phyloP scores from a whole-genome alignment of 2,888 invertebrate genomes.

The Cosmorhoe ocellata region DNA sequence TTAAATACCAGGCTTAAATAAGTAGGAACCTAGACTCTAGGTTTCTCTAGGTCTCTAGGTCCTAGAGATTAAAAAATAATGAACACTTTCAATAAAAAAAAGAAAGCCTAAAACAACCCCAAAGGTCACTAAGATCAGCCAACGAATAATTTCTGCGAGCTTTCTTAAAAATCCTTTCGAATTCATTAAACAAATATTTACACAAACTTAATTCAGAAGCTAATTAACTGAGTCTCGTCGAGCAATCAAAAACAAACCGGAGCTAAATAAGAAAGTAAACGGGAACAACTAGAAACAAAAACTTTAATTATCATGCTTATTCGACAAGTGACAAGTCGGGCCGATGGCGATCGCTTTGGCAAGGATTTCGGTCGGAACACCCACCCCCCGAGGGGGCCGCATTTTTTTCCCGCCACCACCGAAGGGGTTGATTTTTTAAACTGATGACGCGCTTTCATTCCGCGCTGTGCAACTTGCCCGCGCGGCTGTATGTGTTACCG shows the following conservation, averaged over 20 bases:
- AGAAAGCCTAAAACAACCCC: too few relatives aligned
- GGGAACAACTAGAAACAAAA: slow-evolving; percentile 55
- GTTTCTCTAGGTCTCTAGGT: too few relatives aligned
- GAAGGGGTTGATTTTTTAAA: slow-evolving; percentile 84
- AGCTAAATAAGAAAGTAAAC: slow-evolving; percentile 30
- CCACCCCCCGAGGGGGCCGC: slow-evolving; percentile 68
- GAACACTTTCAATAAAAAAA: too few relatives aligned
- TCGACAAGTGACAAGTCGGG: slow-evolving; percentile 80
- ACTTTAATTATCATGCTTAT: slow-evolving; percentile 80
- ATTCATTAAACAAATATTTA: slow-evolving; percentile 12
- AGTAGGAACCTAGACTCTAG: too few relatives aligned
- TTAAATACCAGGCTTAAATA: too few relatives aligned
- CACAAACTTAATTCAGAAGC: slow-evolving; percentile 22
- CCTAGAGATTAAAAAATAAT: too few relatives aligned
- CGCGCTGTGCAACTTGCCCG: slow-evolving; percentile 81
- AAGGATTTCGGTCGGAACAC: slow-evolving; percentile 77
- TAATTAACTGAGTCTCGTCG: slow-evolving; percentile 28
- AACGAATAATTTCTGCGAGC: too few relatives aligned
- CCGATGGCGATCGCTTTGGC: slow-evolving; percentile 79
- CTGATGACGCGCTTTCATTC: slow-evolving; percentile 84
- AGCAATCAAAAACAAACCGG: slow-evolving; percentile 24
- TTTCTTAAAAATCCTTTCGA: not conserved
- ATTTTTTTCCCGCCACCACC: slow-evolving; percentile 77
- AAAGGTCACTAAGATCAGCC: too few relatives aligned
- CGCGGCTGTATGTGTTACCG: slow-evolving; percentile 78